Base-by-base conservation (phyloP, 2,797 vertebrate species). In the Columba guinea region DNA sequence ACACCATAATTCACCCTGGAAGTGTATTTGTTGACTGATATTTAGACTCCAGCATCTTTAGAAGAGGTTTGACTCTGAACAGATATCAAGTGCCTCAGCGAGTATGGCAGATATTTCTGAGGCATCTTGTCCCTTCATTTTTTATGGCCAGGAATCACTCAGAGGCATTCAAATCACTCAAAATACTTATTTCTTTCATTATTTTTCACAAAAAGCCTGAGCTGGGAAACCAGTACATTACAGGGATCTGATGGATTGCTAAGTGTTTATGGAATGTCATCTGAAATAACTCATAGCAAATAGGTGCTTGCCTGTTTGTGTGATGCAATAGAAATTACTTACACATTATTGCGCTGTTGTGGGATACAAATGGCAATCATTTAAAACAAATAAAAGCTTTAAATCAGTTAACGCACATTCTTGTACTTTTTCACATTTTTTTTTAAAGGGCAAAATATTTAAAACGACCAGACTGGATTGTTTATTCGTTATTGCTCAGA, bases 271-370 rank as follows among this genome's bases (percentile, higher is more conserved):
- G 65, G 82, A 82, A 84, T 89, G 89, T 90, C 96, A 96, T 89
- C 83, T 63, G 67, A 94, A 95, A 97, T 97, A 94, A 95, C 87
- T 95, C 87, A 81, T 2, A 48, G 84, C 84, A 95, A 97, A 93
- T 59, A 94, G 65, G 90, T 71, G 58, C 64, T 90, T 91, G 91
- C 76, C 76, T 67, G 69, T 44, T 92, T 79, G 86, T 14, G 41
- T 44, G 83, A 62, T 80, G 75, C 80, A 75, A 56, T 30, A 65
- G 83, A 63, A 93, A 93, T 93, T 75, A 6, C 88, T 94, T 93
- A 78, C 60, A 55, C 22, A 23, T 92, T 68, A 53, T 41, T 79
- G 69, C 5, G 3, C 49, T 37, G 15, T 52, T 85, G 11, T 34
- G 39, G 77, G 87, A 92, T 89, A 96, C 85, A 95, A 96, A 96